Conservation (phyloP, 1,140 invertebrate genomes). For the Trachymyrmex cornetzi region DNA sequence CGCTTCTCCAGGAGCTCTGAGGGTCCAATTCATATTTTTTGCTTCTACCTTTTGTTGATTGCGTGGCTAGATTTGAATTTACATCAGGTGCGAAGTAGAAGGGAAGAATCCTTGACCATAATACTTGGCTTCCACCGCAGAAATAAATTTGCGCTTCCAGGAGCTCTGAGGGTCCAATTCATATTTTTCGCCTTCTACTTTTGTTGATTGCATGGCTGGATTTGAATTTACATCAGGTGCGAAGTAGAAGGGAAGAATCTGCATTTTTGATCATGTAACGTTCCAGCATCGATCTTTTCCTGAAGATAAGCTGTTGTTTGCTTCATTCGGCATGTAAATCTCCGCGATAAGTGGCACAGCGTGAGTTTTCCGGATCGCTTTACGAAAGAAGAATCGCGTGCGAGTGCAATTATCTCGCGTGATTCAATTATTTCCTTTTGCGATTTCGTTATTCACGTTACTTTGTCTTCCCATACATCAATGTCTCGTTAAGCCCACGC, state of each 20-base stretch:
- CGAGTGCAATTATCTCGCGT: slow-evolving; percentile 21
- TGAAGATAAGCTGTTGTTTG: slow-evolving; percentile 33
- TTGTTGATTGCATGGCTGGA: too few species aligned
- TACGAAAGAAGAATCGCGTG: slow-evolving; percentile 24
- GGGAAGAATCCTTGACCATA: slow-evolving; percentile 38
- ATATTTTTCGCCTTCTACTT: background rate
- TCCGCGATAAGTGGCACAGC: slow-evolving; percentile 46
- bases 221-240: background rate
- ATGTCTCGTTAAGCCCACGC: background rate
- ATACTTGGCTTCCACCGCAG: background rate
- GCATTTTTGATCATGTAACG: slow-evolving; percentile 12
- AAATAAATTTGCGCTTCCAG: background rate
- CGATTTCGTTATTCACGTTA: background rate
- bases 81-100: background rate
- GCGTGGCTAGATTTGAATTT: background rate
- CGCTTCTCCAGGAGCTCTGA: background rate
- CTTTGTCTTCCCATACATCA: background rate
- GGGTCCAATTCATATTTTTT: background rate
- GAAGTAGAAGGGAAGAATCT: slow-evolving; percentile 6
- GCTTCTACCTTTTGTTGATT: background rate
- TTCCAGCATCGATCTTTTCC: slow-evolving; percentile 18
- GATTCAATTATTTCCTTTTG: slow-evolving; percentile 3
- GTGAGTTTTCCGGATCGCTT: slow-evolving; percentile 59
- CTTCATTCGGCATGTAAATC: slow-evolving; percentile 46
- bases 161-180: background rate